These are phyloP conservation scores for Homarus gammarus DNA, from an alignment of 2,888 invertebrate species.

Conservation along the genomic window DNA sequence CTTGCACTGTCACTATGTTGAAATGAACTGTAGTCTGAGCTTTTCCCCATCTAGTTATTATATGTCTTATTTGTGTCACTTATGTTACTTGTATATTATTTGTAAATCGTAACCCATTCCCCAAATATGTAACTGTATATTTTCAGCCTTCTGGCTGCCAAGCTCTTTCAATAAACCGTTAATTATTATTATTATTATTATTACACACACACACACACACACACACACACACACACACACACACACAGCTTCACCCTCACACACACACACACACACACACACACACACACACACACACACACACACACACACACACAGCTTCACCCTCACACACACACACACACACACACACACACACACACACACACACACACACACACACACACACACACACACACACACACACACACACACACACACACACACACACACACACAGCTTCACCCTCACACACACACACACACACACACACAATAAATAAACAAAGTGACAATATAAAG, in stretches of 20 bases:
- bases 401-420: conserved; percentile 20
- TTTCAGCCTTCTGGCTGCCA: too few species aligned
- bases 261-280: conserved; percentile 8
- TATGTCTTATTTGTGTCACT: too few species aligned
- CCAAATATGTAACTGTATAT: too few species aligned
- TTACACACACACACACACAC: conserved; percentile 12
- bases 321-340: not conserved
- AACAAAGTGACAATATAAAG: too few species aligned
- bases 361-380: conserved; percentile 13
- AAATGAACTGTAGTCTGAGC: too few species aligned
- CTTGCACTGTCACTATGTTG: too few species aligned
- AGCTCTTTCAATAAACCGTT: too few species aligned
- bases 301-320: not conserved
- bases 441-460: conserved; percentile 21
- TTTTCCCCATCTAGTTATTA: too few species aligned
- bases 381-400: conserved; percentile 5
- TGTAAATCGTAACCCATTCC: too few species aligned
- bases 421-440: conserved; percentile 26
- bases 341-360: not conserved
- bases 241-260: conserved; percentile 9
- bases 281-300: not conserved
- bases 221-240: not conserved
- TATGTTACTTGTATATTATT: too few species aligned
- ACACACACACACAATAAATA: conserved; percentile 20
- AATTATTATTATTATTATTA: too few species aligned